Conservation (phyloP, 2,888 invertebrate species). For the Vandiemenella viatica region DNA sequence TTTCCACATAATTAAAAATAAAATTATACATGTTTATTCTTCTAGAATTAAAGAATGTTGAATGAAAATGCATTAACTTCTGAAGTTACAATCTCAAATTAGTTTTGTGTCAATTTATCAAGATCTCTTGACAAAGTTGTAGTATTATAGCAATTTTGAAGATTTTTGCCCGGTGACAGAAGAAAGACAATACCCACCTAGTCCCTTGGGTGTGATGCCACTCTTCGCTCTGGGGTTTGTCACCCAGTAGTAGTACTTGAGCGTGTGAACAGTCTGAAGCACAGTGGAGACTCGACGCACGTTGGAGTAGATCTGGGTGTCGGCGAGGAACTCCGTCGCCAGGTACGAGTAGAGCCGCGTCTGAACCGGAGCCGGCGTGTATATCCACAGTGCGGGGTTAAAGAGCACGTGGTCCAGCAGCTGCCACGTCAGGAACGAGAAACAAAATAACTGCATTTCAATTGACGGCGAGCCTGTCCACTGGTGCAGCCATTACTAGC, state of each 20-base stretch:
- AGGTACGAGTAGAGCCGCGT: slow-evolving; percentile 91
- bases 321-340: slow-evolving; percentile 95
- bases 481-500: slow-evolving; percentile 4
- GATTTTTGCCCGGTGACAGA: too few relatives aligned
- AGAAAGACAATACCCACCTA: slow-evolving; percentile 49
- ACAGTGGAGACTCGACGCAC: slow-evolving; percentile 93
- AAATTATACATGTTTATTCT: too few relatives aligned
- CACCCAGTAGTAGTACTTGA: slow-evolving; percentile 99
- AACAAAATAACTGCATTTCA: slow-evolving; percentile 74
- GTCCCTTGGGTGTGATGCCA: slow-evolving; percentile 86
- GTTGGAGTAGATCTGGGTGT: slow-evolving; percentile 94
- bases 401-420: slow-evolving; percentile 97
- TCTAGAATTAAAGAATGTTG: too few relatives aligned
- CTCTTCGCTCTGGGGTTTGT: slow-evolving; percentile 89
- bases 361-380: slow-evolving; percentile 91
- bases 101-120: too few relatives aligned
- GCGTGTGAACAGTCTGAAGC: slow-evolving; percentile 92
- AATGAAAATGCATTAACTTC: too few relatives aligned
- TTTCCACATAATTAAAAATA: too few relatives aligned
- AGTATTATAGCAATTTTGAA: too few relatives aligned
- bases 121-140: too few relatives aligned
- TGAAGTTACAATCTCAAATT: too few relatives aligned
- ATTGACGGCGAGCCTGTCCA: slow-evolving; percentile 24
- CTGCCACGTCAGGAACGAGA: slow-evolving; percentile 85
- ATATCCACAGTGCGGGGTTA: slow-evolving; percentile 98